Conservation (phyloP, 2,797 vertebrate genomes). For the Leucoraja ocellata region DNA sequence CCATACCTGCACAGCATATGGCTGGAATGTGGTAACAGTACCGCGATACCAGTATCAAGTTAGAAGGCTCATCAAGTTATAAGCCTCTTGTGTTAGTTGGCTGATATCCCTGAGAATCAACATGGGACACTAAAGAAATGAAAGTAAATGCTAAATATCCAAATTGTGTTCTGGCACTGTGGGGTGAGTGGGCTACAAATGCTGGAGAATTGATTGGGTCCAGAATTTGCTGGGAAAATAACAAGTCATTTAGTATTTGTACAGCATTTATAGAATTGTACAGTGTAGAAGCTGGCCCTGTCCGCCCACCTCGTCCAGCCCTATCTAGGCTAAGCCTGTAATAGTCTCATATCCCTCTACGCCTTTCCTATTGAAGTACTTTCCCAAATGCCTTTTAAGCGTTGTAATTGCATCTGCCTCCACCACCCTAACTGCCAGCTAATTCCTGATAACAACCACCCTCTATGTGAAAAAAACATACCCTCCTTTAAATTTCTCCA, state of each 20-base stretch:
- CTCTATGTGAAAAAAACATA: too few relatives aligned
- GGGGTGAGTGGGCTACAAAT: neutral
- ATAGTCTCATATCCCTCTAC: too few relatives aligned
- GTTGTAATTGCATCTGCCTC: too few relatives aligned
- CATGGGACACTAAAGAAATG: neutral
- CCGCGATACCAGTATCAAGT: neutral
- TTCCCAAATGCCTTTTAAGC: too few relatives aligned
- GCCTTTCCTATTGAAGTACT: too few relatives aligned
- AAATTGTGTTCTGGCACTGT: neutral
- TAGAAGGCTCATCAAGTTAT: neutral
- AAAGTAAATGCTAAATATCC: neutral
- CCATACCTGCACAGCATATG: neutral
- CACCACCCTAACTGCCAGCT: too few relatives aligned
- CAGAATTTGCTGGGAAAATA: neutral
- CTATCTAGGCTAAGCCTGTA: neutral
- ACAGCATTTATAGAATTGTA: too few relatives aligned
- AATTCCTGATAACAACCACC: too few relatives aligned
- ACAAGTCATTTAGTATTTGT: too few relatives aligned
- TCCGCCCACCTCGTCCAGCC: too few relatives aligned
- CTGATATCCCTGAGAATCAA: neutral
- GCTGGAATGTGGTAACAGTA: neutral
- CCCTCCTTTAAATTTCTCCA: too few relatives aligned
- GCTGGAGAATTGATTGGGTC: neutral
- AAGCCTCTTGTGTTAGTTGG: neutral
- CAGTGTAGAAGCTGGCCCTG: too few relatives aligned